Percentiles rank a stretch among this genome's conserved stretches.
phyloP scores from a whole-genome alignment of 2,888 invertebrate genomes.

The Parnassius orleans region DNA sequence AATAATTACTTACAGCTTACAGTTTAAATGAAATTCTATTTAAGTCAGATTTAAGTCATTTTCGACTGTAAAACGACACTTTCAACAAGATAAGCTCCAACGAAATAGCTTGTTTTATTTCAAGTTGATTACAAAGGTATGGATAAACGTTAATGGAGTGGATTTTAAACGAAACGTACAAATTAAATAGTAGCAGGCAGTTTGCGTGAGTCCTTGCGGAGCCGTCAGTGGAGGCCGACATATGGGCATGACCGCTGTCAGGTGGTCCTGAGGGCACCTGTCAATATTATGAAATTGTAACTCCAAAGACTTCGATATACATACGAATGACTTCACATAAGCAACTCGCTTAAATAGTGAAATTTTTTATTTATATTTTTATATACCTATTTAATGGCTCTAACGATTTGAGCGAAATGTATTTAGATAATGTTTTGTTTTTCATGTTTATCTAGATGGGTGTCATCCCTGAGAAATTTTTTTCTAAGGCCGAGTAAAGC shows the following conservation, averaged over 20 bases:
- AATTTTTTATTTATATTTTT: too few relatives aligned
- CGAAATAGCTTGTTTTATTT: neutral
- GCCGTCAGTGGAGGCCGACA: conserved; percentile 50
- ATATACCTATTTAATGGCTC: too few relatives aligned
- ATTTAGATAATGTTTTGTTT: too few relatives aligned
- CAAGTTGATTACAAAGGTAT: neutral
- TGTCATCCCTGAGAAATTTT: too few relatives aligned
- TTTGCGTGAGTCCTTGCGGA: conserved; percentile 53
- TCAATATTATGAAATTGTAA: conserved; percentile 49
- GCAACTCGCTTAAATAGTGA: neutral
- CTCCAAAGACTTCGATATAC: conserved; percentile 31
- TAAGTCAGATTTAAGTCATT: conserved; percentile 34
- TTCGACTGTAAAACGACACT: conserved; percentile 28
- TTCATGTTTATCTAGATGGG: too few relatives aligned
- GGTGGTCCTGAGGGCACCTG: conserved; percentile 68
- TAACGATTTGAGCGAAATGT: too few relatives aligned
- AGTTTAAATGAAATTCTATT: neutral
- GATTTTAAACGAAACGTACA: conserved; percentile 19
- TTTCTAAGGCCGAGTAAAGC: too few relatives aligned
- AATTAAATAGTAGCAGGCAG: conserved; percentile 33
- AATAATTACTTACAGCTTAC: conserved; percentile 40
- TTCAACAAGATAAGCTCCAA: neutral
- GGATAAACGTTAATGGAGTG: conserved; percentile 11
- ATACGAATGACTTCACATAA: conserved; percentile 12
- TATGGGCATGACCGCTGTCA: conserved; percentile 75